These are phyloP conservation scores for Actinia tenebrosa DNA, from an alignment of 64 coral and sea anemone genomes.

Conservation along the genomic window DNA sequence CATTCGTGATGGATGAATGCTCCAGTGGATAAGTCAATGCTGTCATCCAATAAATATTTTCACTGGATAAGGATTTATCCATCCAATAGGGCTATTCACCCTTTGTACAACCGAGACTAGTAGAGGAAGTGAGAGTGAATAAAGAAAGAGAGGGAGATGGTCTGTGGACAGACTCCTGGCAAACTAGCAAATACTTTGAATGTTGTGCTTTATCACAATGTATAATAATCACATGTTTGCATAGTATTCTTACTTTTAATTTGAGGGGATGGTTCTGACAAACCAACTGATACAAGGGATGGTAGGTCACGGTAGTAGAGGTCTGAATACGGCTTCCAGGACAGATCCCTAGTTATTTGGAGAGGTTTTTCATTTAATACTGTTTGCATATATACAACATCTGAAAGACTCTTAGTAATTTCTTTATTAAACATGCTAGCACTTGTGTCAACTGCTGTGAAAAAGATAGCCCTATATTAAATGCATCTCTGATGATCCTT, in stretches of 20 bases:
- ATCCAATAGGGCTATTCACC: too few relatives aligned
- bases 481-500: too few relatives aligned
- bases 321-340: conserved; percentile 25
- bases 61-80: too few relatives aligned
- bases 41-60: too few relatives aligned
- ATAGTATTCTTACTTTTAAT: not conserved
- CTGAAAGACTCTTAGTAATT: too few relatives aligned
- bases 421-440: too few relatives aligned
- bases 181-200: not conserved
- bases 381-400: too few relatives aligned
- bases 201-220: not conserved
- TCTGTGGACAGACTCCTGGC: not conserved
- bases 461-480: too few relatives aligned
- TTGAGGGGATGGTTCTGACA: not conserved
- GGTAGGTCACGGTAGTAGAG: conserved; percentile 43
- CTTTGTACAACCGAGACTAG: not conserved
- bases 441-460: too few relatives aligned
- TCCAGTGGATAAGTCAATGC: too few relatives aligned
- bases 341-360: conserved; percentile 25
- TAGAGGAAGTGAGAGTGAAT: not conserved
- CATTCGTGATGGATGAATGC: too few relatives aligned
- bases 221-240: not conserved
- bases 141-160: not conserved
- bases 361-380: not conserved
- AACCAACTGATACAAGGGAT: not conserved